Evolutionary conservation across 2,113 vertebrate genomes (phyloP), one percentile per base, ranked within the genome.

Genomic region (Sander vitreus): DNA sequence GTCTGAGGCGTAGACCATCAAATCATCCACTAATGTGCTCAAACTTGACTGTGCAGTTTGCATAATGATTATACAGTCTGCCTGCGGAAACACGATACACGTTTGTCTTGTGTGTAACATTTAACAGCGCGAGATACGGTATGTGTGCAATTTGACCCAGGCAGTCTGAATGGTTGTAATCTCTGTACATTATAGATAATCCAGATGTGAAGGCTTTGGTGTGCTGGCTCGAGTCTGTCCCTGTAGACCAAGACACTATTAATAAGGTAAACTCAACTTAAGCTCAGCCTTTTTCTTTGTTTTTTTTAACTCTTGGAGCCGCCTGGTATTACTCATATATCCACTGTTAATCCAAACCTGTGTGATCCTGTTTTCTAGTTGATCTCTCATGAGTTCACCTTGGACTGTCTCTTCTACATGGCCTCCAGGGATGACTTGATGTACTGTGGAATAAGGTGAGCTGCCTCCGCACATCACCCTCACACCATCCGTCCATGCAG

Each of bases 351-450:
- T 57, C 63, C 68, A 27, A 47, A 75, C 59, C 14, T 67, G 21
- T 81, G 19, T 62, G 25, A 75, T 85, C 68, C 27, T 86, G 48
- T 68, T 66, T 85, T 85, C 0, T 81, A 98, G 97, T 82, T 98
- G 76, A 60, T 96, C 45, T 79, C 67, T 57, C 96, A 97, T 1
- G 83, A 91, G 70, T 98, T 97, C 94, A 97, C 95, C 68, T 93
- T 98, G 88, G 93, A 93, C n/a, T 85, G 89, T 85, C 93, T 98
- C 70, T 92, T 97, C 80, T 75, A 76, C 82, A 86, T 91, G 48
- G 96, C 96, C 84, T 95, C 93, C 60, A 94, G 89, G 63, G 97
- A 98, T 2, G 97, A 98, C 84, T 94, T 98, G 73, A 92, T 92
- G 74, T 97, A 97, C 74, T 95, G 94, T 47, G 88, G 84, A 54